Conservation (phyloP, 1,140 invertebrate genomes). For the Rhizoglyphus robini region DNA sequence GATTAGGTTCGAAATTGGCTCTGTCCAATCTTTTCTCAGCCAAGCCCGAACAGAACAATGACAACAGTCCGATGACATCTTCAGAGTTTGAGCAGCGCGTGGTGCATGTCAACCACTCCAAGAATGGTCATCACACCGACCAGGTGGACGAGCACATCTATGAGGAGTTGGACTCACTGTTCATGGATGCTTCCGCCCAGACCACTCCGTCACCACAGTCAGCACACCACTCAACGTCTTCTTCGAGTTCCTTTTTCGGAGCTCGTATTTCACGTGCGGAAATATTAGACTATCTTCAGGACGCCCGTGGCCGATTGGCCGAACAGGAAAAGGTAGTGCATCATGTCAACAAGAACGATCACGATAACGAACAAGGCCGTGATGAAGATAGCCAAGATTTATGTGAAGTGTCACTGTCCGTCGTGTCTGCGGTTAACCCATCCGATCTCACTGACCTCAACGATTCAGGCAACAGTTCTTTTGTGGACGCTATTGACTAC, state of each 20-base stretch:
- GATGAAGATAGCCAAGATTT: too few relatives aligned
- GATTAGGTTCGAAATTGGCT: neutral
- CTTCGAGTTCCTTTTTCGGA: conserved; percentile 5
- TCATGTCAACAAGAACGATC: too few relatives aligned
- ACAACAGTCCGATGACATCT: neutral
- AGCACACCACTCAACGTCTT: neutral
- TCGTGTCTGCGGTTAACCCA: neutral
- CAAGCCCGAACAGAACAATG: neutral
- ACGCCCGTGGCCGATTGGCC: conserved; percentile 54
- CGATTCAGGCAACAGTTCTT: conserved; percentile 1
- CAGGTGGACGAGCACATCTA: conserved; percentile 19
- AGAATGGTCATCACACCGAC: neutral
- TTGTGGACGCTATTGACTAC: neutral
- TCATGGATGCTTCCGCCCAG: conserved; percentile 38
- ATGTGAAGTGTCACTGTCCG: too few relatives aligned
- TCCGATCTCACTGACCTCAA: neutral
- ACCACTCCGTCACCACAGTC: conserved; percentile 39
- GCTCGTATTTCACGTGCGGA: conserved; percentile 56
- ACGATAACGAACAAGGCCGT: too few relatives aligned
- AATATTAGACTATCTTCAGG: conserved; percentile 69
- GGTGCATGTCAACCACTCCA: too few relatives aligned
- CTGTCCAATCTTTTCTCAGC: neutral
- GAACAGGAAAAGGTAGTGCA: conserved; percentile 22
- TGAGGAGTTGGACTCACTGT: conserved; percentile 19
- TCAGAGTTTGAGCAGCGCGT: too few relatives aligned